Evolutionary conservation across 2,113 vertebrate genomes (phyloP).

Genomic region (Larimichthys polyactis): DNA sequence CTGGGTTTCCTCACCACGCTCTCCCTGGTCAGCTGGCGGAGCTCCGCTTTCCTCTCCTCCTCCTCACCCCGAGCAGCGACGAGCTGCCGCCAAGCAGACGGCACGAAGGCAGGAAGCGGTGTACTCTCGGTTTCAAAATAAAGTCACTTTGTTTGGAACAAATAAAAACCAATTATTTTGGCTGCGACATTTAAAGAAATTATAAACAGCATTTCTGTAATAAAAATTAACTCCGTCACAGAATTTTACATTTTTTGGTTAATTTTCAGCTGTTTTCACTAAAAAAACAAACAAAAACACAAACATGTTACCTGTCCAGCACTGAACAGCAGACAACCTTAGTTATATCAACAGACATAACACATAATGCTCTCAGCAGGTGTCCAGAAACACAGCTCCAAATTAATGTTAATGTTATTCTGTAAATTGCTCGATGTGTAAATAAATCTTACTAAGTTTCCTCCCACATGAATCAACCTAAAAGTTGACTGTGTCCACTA

Average conservation of each 20-base stretch:
- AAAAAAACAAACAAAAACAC: background rate
- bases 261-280: background rate
- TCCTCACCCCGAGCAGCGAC: constrained; percentile 49
- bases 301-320: too few relatives aligned
- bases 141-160: background rate
- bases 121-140: constrained; percentile 45
- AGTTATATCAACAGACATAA: too few relatives aligned
- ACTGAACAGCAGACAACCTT: too few relatives aligned
- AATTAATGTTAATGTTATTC: too few relatives aligned
- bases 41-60: constrained; percentile 67
- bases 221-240: background rate
- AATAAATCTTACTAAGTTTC: too few relatives aligned
- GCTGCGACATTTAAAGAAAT: background rate
- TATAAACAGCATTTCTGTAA: background rate
- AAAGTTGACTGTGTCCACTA: too few relatives aligned
- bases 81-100: background rate
- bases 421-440: too few relatives aligned
- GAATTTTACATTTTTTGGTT: too few relatives aligned
- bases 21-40: constrained; percentile 71
- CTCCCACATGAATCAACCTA: too few relatives aligned
- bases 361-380: too few relatives aligned
- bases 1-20: constrained; percentile 76
- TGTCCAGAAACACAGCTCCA: too few relatives aligned
- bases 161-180: background rate
- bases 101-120: background rate